Evolutionary conservation across 2,113 vertebrate species (phyloP).

Genomic region (Vulpes lagopus): DNA sequence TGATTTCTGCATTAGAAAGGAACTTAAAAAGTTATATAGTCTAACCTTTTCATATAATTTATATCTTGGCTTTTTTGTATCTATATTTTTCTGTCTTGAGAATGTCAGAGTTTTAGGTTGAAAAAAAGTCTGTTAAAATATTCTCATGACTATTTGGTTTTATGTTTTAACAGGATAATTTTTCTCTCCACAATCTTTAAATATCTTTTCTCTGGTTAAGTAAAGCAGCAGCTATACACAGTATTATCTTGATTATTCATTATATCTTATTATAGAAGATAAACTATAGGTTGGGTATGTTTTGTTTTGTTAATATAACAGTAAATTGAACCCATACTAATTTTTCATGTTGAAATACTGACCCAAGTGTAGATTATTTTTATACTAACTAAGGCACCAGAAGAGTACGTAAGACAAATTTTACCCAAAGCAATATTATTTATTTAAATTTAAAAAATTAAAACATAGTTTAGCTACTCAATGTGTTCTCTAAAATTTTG

Average conservation of each 20-base stretch:
- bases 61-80: neutral
- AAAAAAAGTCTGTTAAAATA: neutral
- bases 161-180: neutral
- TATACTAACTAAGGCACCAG: neutral
- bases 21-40: neutral
- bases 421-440: neutral
- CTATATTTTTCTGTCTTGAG: neutral
- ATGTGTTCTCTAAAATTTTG: conserved; percentile 28
- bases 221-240: conserved; percentile 84
- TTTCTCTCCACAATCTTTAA: neutral
- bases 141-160: conserved; percentile 15
- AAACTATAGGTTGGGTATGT: neutral
- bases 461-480: neutral
- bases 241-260: conserved; percentile 77
- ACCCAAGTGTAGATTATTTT: conserved; percentile 34
- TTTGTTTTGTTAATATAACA: conserved; percentile 37
- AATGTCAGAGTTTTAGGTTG: conserved; percentile 28
- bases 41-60: neutral
- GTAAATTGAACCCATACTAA: neutral
- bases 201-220: conserved; percentile 48
- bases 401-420: neutral
- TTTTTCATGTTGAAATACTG: conserved; percentile 51
- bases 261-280: conserved; percentile 38
- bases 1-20: neutral
- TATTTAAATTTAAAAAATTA: conserved; percentile 48